phyloP scores from a whole-genome alignment of 2,113 vertebrate genomes.

The Rutilus rutilus region DNA sequence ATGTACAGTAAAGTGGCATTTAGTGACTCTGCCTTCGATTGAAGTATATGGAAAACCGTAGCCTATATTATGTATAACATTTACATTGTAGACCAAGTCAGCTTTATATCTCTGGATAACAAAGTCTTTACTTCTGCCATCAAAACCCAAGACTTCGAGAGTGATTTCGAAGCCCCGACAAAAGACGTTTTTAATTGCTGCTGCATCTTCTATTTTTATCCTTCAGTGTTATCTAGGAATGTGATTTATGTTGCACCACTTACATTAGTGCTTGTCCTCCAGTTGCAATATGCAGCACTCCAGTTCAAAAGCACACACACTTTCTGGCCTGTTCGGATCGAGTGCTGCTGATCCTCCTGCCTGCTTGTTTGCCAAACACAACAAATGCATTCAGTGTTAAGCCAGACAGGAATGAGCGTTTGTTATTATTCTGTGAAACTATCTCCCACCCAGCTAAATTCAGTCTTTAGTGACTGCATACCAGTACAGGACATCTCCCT shows the following conservation, averaged over 20 bases:
- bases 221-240: conserved; percentile 4
- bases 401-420: neutral
- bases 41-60: too few species aligned
- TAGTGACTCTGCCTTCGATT: too few species aligned
- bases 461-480: neutral
- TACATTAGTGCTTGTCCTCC: neutral
- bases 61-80: too few species aligned
- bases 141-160: too few species aligned
- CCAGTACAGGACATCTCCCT: neutral
- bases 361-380: conserved; percentile 18
- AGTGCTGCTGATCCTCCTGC: neutral
- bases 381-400: neutral
- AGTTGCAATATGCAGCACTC: neutral
- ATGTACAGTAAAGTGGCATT: too few species aligned
- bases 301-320: neutral
- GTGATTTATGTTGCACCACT: neutral
- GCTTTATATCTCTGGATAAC: too few species aligned
- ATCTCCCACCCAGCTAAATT: neutral
- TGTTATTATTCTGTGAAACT: conserved; percentile 6
- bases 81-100: too few species aligned
- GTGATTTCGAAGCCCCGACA: too few species aligned
- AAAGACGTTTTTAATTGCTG: neutral
- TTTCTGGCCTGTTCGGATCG: neutral
- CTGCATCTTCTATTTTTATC: conserved; percentile 14
- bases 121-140: too few species aligned